Evolutionary conservation across 2,888 invertebrate genomes (phyloP), one percentile per base, ranked within the genome.

Genomic region (Euplagia quadripunctaria): DNA sequence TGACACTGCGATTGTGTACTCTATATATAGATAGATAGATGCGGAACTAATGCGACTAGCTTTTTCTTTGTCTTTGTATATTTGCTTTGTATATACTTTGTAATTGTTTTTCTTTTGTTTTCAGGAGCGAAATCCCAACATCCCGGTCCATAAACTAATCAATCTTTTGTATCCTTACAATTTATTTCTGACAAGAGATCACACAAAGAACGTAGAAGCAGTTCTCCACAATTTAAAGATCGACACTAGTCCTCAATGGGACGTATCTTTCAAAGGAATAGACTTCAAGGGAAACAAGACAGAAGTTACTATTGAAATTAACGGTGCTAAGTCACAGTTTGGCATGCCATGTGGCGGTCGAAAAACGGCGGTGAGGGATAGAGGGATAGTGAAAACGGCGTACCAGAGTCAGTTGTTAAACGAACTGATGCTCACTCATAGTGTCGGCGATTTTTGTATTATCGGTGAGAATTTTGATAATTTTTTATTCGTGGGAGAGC

Each of bases 151-250:
- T 86, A 97, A 98, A 77, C 94, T 98, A 4, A 91, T 99, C 61
- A 97, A 97, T 79, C 96, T 97, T 55, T 94, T 99, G 0, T 99
- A 99, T 91, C 99, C 99, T 0, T 98, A 98, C 90, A 97, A 97
- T 82, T 95, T 97, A 4, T 97, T 99, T 90, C 92, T 99, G 71
- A 96, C 97, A n/a, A 97, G 97, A 86, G 99, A 99, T 68, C 98
- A 97, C 46, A 96, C 96, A 69, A 96, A 96, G 71, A 97, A 98
- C 20, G 97, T 99, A 0, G 96, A 97, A 86, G 96, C 96, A 31
- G 96, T 98, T 1, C 91, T 99, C 31, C 93, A 96, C 14, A 97
- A 97, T 20, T 96, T 98, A 52, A 96, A 96, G 42, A 88, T 95
- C 7, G 90, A 94, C 14, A 91, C 91, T 1, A 83, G 78, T 6